Evolutionary conservation across 2,888 invertebrate species (phyloP).

Genomic region (Acrocyrtus sp.): DNA sequence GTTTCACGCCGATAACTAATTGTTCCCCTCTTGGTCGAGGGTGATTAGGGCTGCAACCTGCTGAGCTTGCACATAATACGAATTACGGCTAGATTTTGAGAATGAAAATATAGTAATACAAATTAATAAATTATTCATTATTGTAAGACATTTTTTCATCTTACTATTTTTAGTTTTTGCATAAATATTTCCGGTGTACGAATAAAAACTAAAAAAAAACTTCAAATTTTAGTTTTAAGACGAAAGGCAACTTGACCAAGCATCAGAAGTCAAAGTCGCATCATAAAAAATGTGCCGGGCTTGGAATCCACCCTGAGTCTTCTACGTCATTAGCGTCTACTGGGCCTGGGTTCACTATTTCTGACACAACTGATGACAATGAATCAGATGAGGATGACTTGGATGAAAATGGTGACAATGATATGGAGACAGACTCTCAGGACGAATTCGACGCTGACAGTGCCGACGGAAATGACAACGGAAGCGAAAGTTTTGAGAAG

Average conservation of each 20-base stretch:
- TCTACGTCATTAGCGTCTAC: constrained; percentile 55
- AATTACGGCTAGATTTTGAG: too few relatives aligned
- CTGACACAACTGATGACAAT: constrained; percentile 63
- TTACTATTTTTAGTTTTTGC: constrained; percentile 48
- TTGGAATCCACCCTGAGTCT: constrained; percentile 71
- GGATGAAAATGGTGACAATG: constrained; percentile 67
- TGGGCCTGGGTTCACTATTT: constrained; percentile 58
- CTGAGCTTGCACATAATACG: too few relatives aligned
- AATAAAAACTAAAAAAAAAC: too few relatives aligned
- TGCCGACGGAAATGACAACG: constrained; percentile 62
- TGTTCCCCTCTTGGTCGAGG: too few relatives aligned
- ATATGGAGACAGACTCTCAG: constrained; percentile 63
- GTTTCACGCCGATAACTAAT: too few relatives aligned
- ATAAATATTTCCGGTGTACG: neutral
- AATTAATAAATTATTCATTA: too few relatives aligned
- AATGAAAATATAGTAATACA: too few relatives aligned
- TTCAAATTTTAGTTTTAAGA: constrained; percentile 89
- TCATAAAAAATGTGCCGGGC: constrained; percentile 89
- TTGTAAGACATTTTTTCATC: too few relatives aligned
- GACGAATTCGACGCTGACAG: constrained; percentile 65
- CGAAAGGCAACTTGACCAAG: constrained; percentile 97
- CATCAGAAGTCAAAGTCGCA: constrained; percentile 99
- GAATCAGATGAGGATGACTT: constrained; percentile 64
- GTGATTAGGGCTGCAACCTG: too few relatives aligned
- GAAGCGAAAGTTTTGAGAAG: constrained; percentile 66